These are phyloP conservation scores for Hetaerina americana DNA, from an alignment of 1,140 invertebrate genomes.

Conservation along the genomic window DNA sequence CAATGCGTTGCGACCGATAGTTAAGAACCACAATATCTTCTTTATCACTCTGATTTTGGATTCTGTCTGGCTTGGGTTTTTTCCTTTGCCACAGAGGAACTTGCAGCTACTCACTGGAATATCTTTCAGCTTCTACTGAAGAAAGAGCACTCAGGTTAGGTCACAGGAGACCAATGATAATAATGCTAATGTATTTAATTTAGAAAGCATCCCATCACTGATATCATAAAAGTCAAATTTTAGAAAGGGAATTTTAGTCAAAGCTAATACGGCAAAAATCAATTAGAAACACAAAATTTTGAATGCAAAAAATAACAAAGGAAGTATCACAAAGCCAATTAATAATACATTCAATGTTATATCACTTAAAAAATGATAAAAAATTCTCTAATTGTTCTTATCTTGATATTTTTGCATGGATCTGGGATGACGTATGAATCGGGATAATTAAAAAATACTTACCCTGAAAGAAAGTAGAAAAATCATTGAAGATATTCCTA, in stretches of 20 bases:
- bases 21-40: conserved; percentile 52
- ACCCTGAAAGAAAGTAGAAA: conserved; percentile 52
- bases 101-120: conserved; percentile 30
- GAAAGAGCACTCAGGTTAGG: conserved; percentile 16
- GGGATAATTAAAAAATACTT: conserved; percentile 18
- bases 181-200: no score
- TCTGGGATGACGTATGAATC: neutral
- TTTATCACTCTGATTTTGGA: conserved; percentile 24
- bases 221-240: no score
- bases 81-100: neutral
- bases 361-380: conserved; percentile 8
- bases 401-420: neutral
- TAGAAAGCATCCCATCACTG: no score
- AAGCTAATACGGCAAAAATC: no score
- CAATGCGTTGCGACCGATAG: conserved; percentile 63
- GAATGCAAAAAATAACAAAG: no score
- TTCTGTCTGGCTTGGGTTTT: conserved; percentile 11
- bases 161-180: neutral
- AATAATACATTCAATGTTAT: conserved; percentile 2
- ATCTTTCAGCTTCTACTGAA: conserved; percentile 52
- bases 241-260: no score
- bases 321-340: no score
- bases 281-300: no score
- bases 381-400: conserved; percentile 3
- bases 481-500: conserved; percentile 49